Evolutionary conservation across 2,113 vertebrate genomes (phyloP).

Genomic region (Empidonax traillii): DNA sequence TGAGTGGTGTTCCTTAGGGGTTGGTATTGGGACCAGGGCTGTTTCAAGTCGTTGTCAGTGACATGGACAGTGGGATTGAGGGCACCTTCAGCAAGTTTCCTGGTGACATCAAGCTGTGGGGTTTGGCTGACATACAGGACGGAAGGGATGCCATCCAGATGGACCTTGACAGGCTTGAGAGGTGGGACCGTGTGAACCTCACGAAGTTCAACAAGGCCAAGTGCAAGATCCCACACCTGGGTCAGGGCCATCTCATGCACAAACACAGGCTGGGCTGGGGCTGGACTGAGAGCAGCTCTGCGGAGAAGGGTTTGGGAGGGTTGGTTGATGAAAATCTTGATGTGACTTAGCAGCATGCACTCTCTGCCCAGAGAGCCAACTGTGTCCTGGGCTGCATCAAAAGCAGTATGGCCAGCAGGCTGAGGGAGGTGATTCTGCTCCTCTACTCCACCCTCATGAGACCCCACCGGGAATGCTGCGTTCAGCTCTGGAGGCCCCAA

Average conservation of each 20-base stretch:
- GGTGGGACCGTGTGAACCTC: neutral
- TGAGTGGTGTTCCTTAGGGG: neutral
- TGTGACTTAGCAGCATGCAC: neutral
- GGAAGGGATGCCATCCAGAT: neutral
- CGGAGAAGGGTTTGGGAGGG: neutral
- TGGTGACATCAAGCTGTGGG: neutral
- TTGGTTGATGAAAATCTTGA: neutral
- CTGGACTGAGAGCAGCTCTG: neutral
- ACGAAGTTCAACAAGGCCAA: neutral
- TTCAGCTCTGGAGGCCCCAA: neutral
- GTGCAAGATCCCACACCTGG: neutral
- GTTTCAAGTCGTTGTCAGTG: neutral
- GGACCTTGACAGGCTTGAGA: neutral
- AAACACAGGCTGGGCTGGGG: neutral
- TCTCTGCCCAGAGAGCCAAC: neutral
- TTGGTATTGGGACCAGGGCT: no score
- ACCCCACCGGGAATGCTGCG: neutral
- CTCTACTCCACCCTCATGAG: neutral
- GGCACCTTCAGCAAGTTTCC: neutral
- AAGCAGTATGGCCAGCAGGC: neutral
- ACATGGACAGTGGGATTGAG: neutral
- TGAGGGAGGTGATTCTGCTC: neutral
- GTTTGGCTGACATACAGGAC: neutral
- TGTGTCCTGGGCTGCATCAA: neutral
- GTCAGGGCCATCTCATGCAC: neutral